Evolutionary conservation across 2,113 vertebrate genomes (phyloP).

Genomic region (Seriola aureovittata): DNA sequence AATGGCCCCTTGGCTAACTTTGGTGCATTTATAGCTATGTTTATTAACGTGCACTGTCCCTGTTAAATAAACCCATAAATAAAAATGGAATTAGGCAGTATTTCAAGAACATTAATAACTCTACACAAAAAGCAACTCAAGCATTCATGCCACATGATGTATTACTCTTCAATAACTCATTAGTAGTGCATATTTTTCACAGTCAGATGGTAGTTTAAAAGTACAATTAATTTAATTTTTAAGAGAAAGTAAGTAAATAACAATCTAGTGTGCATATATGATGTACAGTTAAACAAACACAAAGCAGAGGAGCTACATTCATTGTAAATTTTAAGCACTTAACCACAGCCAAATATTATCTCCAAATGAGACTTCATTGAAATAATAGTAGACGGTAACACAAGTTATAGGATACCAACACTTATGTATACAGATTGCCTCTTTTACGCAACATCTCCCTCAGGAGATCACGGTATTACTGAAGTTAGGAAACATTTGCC

Average conservation of each 20-base stretch:
- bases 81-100: not conserved
- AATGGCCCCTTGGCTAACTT: not conserved
- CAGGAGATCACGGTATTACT: constrained; percentile 3
- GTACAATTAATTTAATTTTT: not conserved
- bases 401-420: not conserved
- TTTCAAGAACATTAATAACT: constrained; percentile 5
- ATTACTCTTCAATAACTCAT: not conserved
- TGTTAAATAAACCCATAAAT: not conserved
- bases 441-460: constrained; percentile 5
- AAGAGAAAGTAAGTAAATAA: not conserved
- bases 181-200: not conserved
- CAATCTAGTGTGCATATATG: not conserved
- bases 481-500: constrained; percentile 32
- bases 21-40: not conserved
- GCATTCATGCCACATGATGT: not conserved
- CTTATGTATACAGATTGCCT: constrained; percentile 10
- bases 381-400: not conserved
- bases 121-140: not conserved
- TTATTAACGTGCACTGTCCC: not conserved
- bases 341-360: not conserved
- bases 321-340: not conserved
- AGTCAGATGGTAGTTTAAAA: not conserved
- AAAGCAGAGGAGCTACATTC: not conserved
- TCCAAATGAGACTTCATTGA: constrained; percentile 6
- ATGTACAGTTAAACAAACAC: not conserved